Percentiles rank a stretch among this genome's conserved stretches.
Evolutionary conservation across 2,888 invertebrate genomes (phyloP).

Genomic region (Amphipyra tragopoginis): DNA sequence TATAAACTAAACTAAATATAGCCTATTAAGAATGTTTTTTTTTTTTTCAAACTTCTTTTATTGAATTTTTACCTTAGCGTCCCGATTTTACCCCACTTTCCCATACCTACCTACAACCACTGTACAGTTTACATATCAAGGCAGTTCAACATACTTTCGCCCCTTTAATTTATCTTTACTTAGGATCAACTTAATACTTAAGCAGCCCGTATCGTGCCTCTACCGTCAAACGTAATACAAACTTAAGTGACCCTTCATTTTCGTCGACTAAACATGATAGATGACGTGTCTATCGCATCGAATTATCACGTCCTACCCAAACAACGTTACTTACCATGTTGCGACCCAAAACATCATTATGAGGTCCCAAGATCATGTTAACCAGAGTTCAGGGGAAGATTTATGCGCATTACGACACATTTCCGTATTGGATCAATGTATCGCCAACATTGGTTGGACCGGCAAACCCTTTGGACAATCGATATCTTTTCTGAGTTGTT

Average conservation of each 20-base stretch:
- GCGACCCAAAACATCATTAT: constrained; percentile 50
- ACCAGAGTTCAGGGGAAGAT: constrained; percentile 28
- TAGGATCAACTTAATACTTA: constrained; percentile 26
- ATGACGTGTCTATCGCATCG: constrained; percentile 55
- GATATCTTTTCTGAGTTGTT: background rate
- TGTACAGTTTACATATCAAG: no score
- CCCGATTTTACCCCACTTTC: no score
- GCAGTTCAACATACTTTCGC: constrained; percentile 15
- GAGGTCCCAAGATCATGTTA: constrained; percentile 39
- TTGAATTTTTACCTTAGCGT: no score
- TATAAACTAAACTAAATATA: no score
- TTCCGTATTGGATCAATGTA: constrained; percentile 10
- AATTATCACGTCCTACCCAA: constrained; percentile 54
- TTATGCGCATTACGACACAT: constrained; percentile 22
- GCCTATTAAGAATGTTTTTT: no score
- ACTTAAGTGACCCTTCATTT: constrained; percentile 39
- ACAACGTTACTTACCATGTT: constrained; percentile 36
- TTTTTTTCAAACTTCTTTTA: no score
- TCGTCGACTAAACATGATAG: constrained; percentile 49
- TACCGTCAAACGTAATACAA: constrained; percentile 27
- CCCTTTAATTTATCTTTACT: constrained; percentile 26
- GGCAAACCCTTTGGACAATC: background rate
- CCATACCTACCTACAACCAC: no score
- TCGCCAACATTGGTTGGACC: constrained; percentile 2
- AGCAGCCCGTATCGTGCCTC: constrained; percentile 17